Evolutionary conservation across 2,797 vertebrate genomes (phyloP).

Genomic region (Poecilia picta): DNA sequence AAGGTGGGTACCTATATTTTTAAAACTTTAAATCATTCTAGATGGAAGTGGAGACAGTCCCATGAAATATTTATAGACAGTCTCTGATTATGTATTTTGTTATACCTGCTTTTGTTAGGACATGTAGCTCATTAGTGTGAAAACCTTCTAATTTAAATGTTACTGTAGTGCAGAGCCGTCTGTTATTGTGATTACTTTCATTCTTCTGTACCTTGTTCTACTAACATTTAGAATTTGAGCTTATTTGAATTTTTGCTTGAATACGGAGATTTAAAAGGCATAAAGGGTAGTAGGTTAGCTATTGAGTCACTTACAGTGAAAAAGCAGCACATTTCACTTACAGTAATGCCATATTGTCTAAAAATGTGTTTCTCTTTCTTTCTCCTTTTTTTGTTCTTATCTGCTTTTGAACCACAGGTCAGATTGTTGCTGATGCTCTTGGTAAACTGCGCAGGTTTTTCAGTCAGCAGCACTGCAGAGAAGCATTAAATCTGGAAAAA

Average conservation of each 20-base stretch:
- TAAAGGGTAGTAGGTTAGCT: not conserved
- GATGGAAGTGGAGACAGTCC: too few species aligned
- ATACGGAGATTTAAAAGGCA: not conserved
- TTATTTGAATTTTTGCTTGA: too few species aligned
- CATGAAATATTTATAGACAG: too few species aligned
- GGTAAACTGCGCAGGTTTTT: slow-evolving; percentile 63
- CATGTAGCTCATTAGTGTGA: too few species aligned
- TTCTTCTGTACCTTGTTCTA: too few species aligned
- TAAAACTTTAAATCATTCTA: not conserved
- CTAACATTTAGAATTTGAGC: too few species aligned
- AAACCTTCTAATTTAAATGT: too few species aligned
- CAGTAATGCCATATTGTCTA: not conserved
- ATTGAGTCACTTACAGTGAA: not conserved
- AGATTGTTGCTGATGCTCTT: slow-evolving; percentile 38
- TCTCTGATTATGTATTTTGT: not conserved
- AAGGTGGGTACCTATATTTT: slow-evolving; percentile 54
- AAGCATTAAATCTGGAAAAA: slow-evolving; percentile 32
- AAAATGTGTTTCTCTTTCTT: too few species aligned
- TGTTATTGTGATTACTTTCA: too few species aligned
- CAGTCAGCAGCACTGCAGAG: slow-evolving; percentile 68
- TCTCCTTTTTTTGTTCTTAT: not conserved
- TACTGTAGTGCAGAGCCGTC: too few species aligned
- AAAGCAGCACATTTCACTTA: not conserved
- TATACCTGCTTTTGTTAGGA: not conserved
- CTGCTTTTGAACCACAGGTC: slow-evolving; percentile 55